phyloP scores from a whole-genome alignment of 2,888 invertebrate genomes.

The Nezara viridula region DNA sequence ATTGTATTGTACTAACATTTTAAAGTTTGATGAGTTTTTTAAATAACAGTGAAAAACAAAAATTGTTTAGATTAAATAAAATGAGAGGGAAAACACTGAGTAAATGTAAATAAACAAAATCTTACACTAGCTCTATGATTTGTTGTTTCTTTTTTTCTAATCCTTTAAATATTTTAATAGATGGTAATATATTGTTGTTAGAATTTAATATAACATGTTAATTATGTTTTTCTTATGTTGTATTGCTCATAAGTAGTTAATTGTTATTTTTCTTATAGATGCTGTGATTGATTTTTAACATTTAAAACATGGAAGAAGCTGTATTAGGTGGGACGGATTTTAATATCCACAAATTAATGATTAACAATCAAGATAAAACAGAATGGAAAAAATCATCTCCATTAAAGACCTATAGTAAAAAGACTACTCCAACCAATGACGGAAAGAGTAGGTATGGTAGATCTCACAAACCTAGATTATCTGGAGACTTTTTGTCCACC shows the following conservation, averaged over 20 bases:
- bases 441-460: slow-evolving; percentile 74
- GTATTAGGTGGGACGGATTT: slow-evolving; percentile 47
- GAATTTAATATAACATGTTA: neutral
- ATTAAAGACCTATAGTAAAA: slow-evolving; percentile 63
- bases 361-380: slow-evolving; percentile 51
- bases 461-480: slow-evolving; percentile 73
- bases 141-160: neutral
- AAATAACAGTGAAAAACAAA: neutral
- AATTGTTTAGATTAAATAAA: neutral
- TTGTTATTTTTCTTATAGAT: slow-evolving; percentile 14
- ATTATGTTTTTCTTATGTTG: neutral
- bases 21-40: neutral
- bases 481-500: slow-evolving; percentile 69
- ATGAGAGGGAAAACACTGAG: neutral
- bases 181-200: neutral
- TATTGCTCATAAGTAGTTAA: neutral
- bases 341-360: slow-evolving; percentile 52
- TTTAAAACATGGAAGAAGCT: slow-evolving; percentile 21
- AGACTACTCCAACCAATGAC: slow-evolving; percentile 49
- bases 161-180: neutral
- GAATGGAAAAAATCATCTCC: slow-evolving; percentile 62
- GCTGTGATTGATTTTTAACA: neutral
- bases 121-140: neutral
- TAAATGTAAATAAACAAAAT: slow-evolving; percentile 20
- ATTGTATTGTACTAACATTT: neutral